phyloP scores from a whole-genome alignment of 2,888 invertebrate species.

The Machimus rusticus region DNA sequence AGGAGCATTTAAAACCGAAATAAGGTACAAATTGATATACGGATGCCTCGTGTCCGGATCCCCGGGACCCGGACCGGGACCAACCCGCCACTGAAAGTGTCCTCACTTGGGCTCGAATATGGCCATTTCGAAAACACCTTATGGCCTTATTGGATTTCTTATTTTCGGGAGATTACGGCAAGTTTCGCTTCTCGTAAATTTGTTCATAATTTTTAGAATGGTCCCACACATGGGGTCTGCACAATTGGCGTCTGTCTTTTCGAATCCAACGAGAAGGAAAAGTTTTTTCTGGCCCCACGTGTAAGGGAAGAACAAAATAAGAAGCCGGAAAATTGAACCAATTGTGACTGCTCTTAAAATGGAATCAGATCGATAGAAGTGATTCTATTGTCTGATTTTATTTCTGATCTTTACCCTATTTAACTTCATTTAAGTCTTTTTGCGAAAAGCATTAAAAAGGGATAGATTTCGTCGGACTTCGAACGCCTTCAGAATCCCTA shows the following conservation, averaged over 20 bases:
- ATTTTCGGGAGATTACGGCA: background rate
- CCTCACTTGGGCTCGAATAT: background rate
- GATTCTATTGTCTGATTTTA: background rate
- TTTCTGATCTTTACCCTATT: background rate
- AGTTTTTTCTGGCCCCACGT: background rate
- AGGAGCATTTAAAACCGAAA: constrained; percentile 19
- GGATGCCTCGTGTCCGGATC: background rate
- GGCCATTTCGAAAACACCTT: background rate
- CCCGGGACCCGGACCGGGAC: background rate
- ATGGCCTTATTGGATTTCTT: background rate
- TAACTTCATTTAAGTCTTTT: background rate
- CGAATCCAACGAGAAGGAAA: background rate
- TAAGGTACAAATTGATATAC: constrained; percentile 27
- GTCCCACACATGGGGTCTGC: background rate
- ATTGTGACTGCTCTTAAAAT: background rate
- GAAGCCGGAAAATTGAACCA: background rate
- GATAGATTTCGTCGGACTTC: background rate
- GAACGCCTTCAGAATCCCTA: too few species aligned
- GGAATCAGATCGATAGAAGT: background rate
- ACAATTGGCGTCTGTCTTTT: background rate
- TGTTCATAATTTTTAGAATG: background rate
- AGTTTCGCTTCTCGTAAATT: background rate
- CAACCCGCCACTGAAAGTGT: background rate
- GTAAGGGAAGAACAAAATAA: background rate
- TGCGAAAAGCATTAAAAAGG: background rate